Evolutionary conservation across 2,113 vertebrate genomes (phyloP), one percentile per base, ranked within the genome.

Genomic region (Oriolus oriolus): DNA sequence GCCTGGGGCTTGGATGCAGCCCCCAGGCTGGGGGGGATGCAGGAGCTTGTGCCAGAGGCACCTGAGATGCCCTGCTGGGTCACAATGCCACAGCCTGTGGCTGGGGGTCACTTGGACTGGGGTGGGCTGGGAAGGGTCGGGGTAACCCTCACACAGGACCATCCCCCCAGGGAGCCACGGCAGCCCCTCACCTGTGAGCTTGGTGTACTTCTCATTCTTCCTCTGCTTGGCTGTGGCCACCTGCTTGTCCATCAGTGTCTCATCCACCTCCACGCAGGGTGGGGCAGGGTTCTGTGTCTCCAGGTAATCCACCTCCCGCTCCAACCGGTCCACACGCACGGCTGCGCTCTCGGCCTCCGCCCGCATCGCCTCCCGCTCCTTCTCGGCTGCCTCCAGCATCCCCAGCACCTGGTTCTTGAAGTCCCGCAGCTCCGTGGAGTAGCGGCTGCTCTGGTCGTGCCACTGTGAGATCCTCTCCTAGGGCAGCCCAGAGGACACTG

Each of bases 391-490:
- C 44, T 98, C 98, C 74, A 99, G 92, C 92, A 99, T 96, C 12
- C 98, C 98, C 44, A 98, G 87, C 19, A 99, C 98, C 68, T 98
- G 98, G 97, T 99, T 99, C 94, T 98, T 98, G 96, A 99, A 99
- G 87, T 99, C 98, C 66, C 98, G 97, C 94, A 99, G 97, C 95
- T 99, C 99, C 1, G 98, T 97, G 70, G 98, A 98, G 86, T 99
- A 99, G 50, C 98, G 99, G 74, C 97, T 98, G 39, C 98, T 98
- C 80, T 99, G 99, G 28, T 99, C 98, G 5, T 99, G 98, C 98
- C 99, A 99, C 85, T 99, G 96, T 4, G 98, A 97, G 97, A 99
- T 99, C 35, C 99, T 98, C 64, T 99, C 99, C 99, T 99, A 93
- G 16, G 16, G 41, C 1, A 18, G 64, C 50, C 83, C 6, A 59